Conservation (phyloP, 2,888 invertebrate species). For the Acanthopleura granulata region DNA sequence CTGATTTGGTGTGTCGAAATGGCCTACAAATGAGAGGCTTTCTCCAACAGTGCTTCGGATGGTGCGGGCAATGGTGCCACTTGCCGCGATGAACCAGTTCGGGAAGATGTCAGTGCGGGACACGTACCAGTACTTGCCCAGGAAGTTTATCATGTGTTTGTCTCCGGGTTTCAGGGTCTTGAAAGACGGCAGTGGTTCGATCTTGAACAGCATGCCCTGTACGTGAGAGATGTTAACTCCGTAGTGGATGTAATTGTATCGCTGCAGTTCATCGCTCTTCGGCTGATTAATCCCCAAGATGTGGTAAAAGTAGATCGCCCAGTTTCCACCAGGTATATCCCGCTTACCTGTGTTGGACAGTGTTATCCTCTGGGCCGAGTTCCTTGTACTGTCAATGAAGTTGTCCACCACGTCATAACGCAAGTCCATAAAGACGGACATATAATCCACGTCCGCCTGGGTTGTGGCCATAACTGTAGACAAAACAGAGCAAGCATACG, state of each 20-base stretch:
- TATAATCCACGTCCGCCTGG: slow-evolving; percentile 16
- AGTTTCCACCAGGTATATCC: not conserved
- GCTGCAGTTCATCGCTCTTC: not conserved
- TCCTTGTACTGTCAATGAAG: not conserved
- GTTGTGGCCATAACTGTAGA: not conserved
- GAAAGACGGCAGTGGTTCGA: not conserved
- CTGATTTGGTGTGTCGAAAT: not conserved
- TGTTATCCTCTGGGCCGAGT: not conserved
- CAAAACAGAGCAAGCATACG: not conserved
- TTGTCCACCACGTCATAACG: slow-evolving; percentile 17
- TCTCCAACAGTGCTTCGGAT: slow-evolving; percentile 14
- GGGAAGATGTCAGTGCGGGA: slow-evolving; percentile 48
- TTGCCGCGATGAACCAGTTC: slow-evolving; percentile 49
- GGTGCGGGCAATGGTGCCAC: not conserved
- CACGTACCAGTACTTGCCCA: slow-evolving; percentile 12
- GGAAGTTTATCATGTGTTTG: not conserved
- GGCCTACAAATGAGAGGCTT: slow-evolving; percentile 6
- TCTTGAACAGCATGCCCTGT: not conserved
- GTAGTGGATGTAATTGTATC: not conserved
- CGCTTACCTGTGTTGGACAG: slow-evolving; percentile 14
- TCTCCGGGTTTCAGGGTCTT: not conserved
- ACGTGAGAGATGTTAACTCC: slow-evolving; percentile 13
- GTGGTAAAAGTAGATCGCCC: slow-evolving; percentile 19
- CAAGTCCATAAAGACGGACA: not conserved
- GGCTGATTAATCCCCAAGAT: not conserved